These are phyloP conservation scores for Malacoraja senta DNA, from an alignment of 2,797 vertebrate species.

Conservation along the genomic window DNA sequence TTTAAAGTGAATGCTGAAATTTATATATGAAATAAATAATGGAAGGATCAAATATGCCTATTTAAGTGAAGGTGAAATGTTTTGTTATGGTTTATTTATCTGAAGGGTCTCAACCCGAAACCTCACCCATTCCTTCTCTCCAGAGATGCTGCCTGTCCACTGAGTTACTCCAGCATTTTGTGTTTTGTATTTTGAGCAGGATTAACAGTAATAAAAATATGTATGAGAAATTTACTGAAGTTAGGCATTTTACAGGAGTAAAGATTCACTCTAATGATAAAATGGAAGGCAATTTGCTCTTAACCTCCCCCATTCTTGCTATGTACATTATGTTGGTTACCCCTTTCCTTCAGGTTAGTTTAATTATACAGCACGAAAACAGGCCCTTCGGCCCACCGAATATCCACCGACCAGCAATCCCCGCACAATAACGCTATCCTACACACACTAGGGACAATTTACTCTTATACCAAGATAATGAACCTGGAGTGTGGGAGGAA, in stretches of 20 bases:
- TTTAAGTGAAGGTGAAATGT: not conserved
- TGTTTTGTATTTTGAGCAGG: not conserved
- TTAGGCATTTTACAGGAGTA: not conserved
- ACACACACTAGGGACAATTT: no score
- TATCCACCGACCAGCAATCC: no score
- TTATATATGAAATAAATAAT: not conserved
- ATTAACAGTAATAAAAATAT: not conserved
- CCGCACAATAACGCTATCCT: no score
- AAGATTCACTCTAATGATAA: not conserved
- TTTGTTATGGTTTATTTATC: not conserved
- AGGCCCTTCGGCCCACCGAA: no score
- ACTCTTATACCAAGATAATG: no score
- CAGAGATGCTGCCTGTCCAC: no score
- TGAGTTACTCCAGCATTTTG: no score
- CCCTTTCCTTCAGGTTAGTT: not conserved
- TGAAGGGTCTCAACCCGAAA: no score
- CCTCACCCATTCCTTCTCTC: no score
- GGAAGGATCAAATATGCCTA: not conserved
- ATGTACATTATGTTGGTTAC: not conserved
- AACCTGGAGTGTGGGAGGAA: no score
- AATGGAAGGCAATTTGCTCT: not conserved
- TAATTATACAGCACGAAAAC: no score
- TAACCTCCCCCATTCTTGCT: not conserved
- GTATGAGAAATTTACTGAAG: not conserved
- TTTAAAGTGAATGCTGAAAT: not conserved